Base-by-base conservation (phyloP, 2,888 invertebrate species). In the Agonopterix arenella region DNA sequence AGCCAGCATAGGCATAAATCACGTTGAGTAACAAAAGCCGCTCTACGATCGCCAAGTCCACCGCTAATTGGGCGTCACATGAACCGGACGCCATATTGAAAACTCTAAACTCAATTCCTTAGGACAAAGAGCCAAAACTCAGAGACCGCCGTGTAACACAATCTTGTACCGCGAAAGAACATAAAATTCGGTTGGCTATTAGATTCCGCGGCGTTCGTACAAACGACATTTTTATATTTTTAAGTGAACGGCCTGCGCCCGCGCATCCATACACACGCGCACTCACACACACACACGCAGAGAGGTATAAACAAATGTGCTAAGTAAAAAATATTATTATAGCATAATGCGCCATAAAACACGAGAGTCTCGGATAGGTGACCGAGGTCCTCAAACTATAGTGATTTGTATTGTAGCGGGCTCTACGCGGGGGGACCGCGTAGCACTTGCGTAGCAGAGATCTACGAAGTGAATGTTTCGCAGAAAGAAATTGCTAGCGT, bases 241-340 rank as follows among this genome's bases (percentile, higher is more conserved):
- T 8, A 36, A 47, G 50, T 52, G 47, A 52, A 55, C 57, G 55
- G 52, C 57, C 60, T 43, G 73, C 76, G 74, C 80, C 67, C 70
- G 71, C 80, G 73, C 76, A 68, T 52, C 13, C 43, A 16, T 58
- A 59, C 62, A 60, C 60, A 56, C 61, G 58, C 60, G 56, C 58
- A 28, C 5, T 28, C 60, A 45, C 55, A 56, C 61, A 51, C 61
- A 51, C 59, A 54, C 52, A 49, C 53, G 51, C 44, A 56, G 52
- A 28, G 65, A 65, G 65, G 70, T 72, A 77, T 76, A 76, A 74
- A 82, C 81, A 76, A 78, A 83, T 81, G 85, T 84, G 86, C 84
- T 85, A 86, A 88, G 86, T 86, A 85, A 88, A 86, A 88, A 85
- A 85, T 86, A 86, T 84, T 84, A 86, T 85, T 85, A 83, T 80